Conservation (phyloP, 1,140 invertebrate genomes). For the Mesaphorura yosii region DNA sequence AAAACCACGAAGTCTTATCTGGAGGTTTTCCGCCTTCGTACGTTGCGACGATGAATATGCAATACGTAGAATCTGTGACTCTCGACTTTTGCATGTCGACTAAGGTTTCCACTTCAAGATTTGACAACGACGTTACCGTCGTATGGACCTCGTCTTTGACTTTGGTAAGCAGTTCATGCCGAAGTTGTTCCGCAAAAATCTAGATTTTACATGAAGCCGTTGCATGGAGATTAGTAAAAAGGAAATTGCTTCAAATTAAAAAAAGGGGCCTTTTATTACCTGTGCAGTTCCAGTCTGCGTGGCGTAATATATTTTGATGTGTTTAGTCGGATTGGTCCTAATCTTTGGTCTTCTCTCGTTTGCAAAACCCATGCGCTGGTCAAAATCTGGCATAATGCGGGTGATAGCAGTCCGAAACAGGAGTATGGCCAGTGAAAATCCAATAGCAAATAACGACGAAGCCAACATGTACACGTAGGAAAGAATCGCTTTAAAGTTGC, state of each 20-base stretch:
- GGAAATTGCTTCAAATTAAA: neutral
- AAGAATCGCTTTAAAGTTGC: neutral
- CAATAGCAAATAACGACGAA: constrained; percentile 15
- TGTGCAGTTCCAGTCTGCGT: constrained; percentile 39
- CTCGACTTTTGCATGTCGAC: constrained; percentile 3
- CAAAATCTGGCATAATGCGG: no score
- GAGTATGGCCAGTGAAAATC: constrained; percentile 10
- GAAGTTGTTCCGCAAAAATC: constrained; percentile 1
- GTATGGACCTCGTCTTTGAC: neutral
- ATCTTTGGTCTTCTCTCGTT: no score
- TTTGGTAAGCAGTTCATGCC: neutral
- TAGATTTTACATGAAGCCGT: neutral
- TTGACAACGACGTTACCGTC: neutral
- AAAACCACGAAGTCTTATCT: constrained; percentile 43
- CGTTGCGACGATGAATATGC: constrained; percentile 46
- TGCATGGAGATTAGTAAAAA: neutral
- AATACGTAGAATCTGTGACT: neutral
- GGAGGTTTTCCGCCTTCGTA: constrained; percentile 46
- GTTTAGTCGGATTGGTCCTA: constrained; percentile 4
- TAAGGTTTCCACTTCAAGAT: constrained; percentile 16
- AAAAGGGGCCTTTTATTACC: constrained; percentile 31
- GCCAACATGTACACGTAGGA: constrained; percentile 14
- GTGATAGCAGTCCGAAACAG: constrained; percentile 7
- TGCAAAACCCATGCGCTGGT: no score
- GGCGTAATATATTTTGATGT: constrained; percentile 38